Conservation (phyloP, 2,113 vertebrate species). For the Cololabis saira region DNA sequence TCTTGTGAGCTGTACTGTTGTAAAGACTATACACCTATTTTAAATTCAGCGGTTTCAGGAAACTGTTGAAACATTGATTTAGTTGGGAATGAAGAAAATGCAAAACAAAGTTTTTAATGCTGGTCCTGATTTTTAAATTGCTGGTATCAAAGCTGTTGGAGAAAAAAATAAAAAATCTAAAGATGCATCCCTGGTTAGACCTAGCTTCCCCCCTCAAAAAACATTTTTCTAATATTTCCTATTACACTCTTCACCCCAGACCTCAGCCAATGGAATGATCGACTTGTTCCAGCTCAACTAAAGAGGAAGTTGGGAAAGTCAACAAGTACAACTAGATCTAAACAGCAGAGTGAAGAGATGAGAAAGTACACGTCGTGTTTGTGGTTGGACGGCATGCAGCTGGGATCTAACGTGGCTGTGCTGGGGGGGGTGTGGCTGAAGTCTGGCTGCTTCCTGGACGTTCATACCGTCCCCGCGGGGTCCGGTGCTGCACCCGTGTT, state of each 20-base stretch:
- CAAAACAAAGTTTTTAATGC: neutral
- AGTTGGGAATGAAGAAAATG: neutral
- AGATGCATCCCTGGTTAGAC: too few species aligned
- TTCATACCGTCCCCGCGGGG: constrained; percentile 43
- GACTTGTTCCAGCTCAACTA: neutral
- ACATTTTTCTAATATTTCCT: too few species aligned
- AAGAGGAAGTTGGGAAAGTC: neutral
- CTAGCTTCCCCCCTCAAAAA: neutral
- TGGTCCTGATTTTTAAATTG: neutral
- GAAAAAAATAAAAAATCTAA: neutral
- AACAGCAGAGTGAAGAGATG: neutral
- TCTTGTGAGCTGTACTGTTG: too few species aligned
- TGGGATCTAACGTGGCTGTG: neutral
- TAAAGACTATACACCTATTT: neutral
- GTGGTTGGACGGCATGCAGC: constrained; percentile 7
- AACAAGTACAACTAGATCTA: neutral
- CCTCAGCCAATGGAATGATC: constrained; percentile 25
- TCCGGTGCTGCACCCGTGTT: constrained; percentile 45
- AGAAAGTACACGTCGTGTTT: neutral
- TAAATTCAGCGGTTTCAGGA: neutral
- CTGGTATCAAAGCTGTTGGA: neutral
- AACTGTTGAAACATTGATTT: neutral
- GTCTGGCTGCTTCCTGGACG: neutral
- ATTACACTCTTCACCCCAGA: neutral
- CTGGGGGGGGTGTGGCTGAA: neutral